Conservation (phyloP, 2,888 invertebrate species). For the Meta bourneti region DNA sequence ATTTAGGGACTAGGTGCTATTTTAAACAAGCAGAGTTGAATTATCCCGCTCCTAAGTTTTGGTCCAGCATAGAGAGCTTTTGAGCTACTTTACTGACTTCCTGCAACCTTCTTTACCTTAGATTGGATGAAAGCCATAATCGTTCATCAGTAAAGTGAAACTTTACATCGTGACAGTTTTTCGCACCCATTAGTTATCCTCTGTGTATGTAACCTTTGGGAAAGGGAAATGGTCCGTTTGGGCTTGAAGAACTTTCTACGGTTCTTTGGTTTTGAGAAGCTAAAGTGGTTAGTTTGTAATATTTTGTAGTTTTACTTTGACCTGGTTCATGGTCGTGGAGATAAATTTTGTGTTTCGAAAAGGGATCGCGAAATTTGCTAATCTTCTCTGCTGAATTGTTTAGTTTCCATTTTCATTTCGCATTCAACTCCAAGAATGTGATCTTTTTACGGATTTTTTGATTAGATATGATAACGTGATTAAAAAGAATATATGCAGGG, state of each 20-base stretch:
- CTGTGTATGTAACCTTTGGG: slow-evolving; percentile 15
- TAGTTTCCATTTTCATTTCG: no score
- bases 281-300: neutral
- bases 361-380: no score
- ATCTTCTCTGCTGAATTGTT: no score
- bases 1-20: no score
- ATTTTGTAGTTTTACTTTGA: neutral
- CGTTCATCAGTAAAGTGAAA: slow-evolving; percentile 26
- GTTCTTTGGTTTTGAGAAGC: neutral
- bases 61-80: no score
- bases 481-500: no score
- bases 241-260: neutral
- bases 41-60: no score
- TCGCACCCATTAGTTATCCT: slow-evolving; percentile 7
- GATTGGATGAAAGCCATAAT: slow-evolving; percentile 38
- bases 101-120: slow-evolving; percentile 26
- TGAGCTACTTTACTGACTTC: neutral
- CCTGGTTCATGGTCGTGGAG: neutral
- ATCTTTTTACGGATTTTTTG: no score
- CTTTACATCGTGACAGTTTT: slow-evolving; percentile 1
- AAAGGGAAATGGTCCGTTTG: neutral
- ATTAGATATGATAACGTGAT: no score
- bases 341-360: no score
- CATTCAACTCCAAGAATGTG: no score
- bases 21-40: no score